phyloP scores from a whole-genome alignment of 2,797 vertebrate species.

The Avahi laniger region DNA sequence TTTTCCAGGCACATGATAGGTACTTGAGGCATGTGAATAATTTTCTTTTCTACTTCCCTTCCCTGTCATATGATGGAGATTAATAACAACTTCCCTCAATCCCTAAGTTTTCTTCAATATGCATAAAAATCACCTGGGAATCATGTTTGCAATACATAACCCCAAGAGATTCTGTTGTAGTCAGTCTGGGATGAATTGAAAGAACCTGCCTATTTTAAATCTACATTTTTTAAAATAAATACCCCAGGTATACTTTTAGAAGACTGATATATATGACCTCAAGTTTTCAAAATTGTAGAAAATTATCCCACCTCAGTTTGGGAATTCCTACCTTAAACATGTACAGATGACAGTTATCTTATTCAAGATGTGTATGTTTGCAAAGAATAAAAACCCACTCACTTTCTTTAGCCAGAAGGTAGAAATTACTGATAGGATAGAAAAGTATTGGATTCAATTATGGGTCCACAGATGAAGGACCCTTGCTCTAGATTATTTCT shows the following conservation, averaged over 20 bases:
- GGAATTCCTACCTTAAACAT: background rate
- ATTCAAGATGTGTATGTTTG: conserved; percentile 20
- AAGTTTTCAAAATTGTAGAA: conserved; percentile 43
- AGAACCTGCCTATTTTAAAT: conserved; percentile 16
- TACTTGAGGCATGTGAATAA: background rate
- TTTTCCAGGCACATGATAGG: background rate
- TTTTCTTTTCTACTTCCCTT: background rate
- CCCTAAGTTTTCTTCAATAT: background rate
- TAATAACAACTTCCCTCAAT: background rate
- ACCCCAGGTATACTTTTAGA: background rate
- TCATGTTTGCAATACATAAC: background rate
- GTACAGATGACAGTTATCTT: background rate
- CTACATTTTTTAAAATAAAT: background rate
- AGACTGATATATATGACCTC: background rate
- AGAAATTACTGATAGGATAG: background rate
- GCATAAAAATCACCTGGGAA: background rate
- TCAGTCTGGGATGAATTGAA: background rate
- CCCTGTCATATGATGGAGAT: background rate
- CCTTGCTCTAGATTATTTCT: background rate
- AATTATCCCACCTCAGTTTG: background rate
- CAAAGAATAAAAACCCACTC: background rate
- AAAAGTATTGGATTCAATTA: background rate
- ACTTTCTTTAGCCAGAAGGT: background rate
- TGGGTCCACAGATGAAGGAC: background rate
- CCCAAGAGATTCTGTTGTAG: background rate